These are phyloP conservation scores for Spinus pinus DNA, from an alignment of 2,797 vertebrate species.

Conservation along the genomic window DNA sequence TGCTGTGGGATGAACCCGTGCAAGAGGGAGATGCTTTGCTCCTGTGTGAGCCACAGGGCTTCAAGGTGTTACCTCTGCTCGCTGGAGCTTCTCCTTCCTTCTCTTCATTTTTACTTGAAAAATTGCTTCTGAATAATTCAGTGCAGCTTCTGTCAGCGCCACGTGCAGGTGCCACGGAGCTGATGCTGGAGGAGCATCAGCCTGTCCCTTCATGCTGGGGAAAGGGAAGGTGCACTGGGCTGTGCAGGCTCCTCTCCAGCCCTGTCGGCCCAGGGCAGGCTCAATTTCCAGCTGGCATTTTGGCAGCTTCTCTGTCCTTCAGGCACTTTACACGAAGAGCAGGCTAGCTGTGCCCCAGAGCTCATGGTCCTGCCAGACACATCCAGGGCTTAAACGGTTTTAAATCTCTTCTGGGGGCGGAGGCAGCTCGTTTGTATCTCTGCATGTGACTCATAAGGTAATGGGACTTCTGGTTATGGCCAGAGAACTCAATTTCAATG, in stretches of 20 bases:
- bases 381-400: background rate
- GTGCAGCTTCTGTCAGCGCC: background rate
- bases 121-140: background rate
- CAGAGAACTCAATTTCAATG: background rate
- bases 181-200: background rate
- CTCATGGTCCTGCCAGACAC: background rate
- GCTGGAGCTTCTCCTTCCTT: background rate
- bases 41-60: too few species aligned
- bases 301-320: constrained; percentile 1
- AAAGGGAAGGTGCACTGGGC: background rate
- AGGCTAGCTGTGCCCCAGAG: background rate
- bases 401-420: background rate
- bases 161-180: background rate
- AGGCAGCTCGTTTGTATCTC: background rate
- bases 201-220: accelerated
- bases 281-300: background rate
- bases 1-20: background rate
- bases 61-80: background rate
- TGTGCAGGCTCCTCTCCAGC: background rate
- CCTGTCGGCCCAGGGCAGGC: background rate
- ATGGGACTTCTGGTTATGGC: background rate
- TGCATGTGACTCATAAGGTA: background rate
- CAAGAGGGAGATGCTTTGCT: background rate
- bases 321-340: background rate
- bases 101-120: constrained; percentile 28